phyloP scores from a whole-genome alignment of 2,113 vertebrate genomes.

The Telmatochromis brachygnathus region DNA sequence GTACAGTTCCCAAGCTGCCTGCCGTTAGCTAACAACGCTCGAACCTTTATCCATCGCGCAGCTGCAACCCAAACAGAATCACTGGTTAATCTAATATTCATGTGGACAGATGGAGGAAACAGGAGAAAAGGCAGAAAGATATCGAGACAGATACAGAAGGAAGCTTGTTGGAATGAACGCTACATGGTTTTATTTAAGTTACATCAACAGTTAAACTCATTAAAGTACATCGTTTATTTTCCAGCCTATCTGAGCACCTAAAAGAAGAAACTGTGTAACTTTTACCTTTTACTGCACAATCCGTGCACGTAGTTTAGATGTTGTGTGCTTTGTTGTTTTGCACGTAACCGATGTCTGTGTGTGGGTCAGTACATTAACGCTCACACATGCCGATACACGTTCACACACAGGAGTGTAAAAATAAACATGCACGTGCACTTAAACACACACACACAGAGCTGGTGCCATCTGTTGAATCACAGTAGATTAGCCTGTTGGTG shows the following conservation, averaged over 20 bases:
- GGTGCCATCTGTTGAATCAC: conserved; percentile 35
- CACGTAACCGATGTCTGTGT: not conserved
- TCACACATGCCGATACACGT: not conserved
- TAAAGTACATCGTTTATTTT: fast-evolving
- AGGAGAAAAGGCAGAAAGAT: not conserved
- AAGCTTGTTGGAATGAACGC: not conserved
- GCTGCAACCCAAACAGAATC: not conserved
- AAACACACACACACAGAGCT: not conserved
- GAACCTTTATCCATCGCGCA: not conserved
- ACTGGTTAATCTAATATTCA: not conserved
- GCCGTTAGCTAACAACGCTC: not conserved
- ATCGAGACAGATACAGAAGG: not conserved
- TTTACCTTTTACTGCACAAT: not conserved
- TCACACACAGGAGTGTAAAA: not conserved
- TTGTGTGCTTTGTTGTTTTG: not conserved
- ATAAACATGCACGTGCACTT: not conserved
- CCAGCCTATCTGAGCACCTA: fast-evolving
- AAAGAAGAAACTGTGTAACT: fast-evolving
- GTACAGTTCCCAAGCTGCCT: not conserved
- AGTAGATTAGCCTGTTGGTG: conserved; percentile 21
- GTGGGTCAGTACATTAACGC: not conserved
- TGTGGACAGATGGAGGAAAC: not conserved
- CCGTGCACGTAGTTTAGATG: fast-evolving
- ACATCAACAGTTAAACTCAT: not conserved
- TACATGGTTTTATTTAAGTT: not conserved